Base-by-base conservation (phyloP, 1,140 invertebrate species). In the Rhyacophila brunnea region DNA sequence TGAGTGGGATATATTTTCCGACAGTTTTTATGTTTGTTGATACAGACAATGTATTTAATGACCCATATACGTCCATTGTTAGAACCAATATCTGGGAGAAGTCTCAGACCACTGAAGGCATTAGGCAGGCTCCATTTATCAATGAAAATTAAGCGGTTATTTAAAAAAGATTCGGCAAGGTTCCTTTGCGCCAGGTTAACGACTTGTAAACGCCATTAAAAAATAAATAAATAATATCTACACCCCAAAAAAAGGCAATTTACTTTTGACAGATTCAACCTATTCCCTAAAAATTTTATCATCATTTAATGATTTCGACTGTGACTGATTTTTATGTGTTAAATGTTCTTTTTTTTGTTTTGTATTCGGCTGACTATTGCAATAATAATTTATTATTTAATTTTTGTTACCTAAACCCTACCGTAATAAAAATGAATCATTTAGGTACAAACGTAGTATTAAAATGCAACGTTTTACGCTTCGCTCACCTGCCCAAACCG, bases 141-240 rank as follows among this genome's bases (percentile, higher is more conserved):
- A 54, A 54, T 59, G 61, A 58, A 63, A 48, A 63, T 59, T 63
- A 63, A 63, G 56, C 61, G 61, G 45, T 63, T 63, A 47, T 59
- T 63, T 63, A 63, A 59, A 38, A 43, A 54, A 53, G 61, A 63
- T 63, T 63, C 56, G 56, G 46, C 51, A 55, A 49, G 61, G 50
- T 59, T 49, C 60, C 55, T 44, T 52, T 42, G 47, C 38, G 52
- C 36, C 44, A 20, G 51, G 42, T 54, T 63, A 63, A 63, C 56
- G 61, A 63, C 61, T 51, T 15, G 23, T 20, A 43, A 52, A 52
- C n/a, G 35, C 42, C 49, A 52, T 52, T 38, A 42, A 10, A 45
- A 42, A 53, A 19, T 52, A 54, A 44, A 52, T 52, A 62, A 62
- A 62, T 58, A 62, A 58, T 42, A 13, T 11, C 40, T 11, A 42